Conservation (phyloP, 2,797 vertebrate species). For the Crenichthys baileyi region DNA sequence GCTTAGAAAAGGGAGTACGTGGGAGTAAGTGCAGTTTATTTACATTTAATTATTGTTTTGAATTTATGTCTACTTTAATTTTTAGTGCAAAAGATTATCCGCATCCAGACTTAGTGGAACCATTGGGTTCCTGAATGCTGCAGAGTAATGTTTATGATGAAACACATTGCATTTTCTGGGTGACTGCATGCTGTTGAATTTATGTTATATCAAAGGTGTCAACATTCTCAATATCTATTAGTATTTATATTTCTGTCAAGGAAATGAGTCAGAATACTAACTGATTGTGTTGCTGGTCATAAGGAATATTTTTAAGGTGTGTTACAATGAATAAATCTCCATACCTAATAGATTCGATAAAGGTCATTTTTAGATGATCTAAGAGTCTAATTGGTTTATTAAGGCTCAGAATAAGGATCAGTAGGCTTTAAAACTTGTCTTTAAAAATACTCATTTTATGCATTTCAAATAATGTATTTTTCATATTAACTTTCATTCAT, state of each 20-base stretch:
- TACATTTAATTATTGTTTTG: neutral
- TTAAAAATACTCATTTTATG: neutral
- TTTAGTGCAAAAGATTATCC: neutral
- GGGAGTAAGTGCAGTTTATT: neutral
- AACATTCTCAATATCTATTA: neutral
- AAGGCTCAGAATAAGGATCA: neutral
- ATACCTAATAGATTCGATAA: neutral
- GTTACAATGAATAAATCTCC: neutral
- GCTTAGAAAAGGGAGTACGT: neutral
- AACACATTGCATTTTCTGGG: neutral
- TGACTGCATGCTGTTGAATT: neutral
- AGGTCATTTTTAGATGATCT: neutral
- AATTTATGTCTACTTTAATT: neutral
- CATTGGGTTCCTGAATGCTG: neutral
- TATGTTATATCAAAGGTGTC: neutral
- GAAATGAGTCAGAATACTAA: neutral
- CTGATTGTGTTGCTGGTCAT: neutral
- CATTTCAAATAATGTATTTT: neutral
- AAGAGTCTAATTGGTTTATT: neutral
- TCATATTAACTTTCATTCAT: neutral
- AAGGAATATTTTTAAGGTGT: neutral
- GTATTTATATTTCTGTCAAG: neutral
- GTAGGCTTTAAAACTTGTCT: neutral
- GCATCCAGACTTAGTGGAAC: neutral
- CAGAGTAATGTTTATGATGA: neutral